Conservation (phyloP, 2,888 invertebrate species). For the Subacronicta megacephala region DNA sequence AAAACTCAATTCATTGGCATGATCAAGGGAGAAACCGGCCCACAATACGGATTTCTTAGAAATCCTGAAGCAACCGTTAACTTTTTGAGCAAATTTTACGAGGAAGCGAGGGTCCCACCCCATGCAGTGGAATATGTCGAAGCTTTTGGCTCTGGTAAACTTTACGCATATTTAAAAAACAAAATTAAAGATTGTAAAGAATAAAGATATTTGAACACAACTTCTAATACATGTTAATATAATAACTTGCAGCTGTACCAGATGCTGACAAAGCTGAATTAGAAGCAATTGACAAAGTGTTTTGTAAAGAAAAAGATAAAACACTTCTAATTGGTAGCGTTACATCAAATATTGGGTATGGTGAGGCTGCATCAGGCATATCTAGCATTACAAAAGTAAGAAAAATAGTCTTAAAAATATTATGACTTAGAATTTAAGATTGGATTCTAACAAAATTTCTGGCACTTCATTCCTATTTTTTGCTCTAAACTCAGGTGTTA, state of each 20-base stretch:
- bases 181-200: no score
- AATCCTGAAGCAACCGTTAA: slow-evolving; percentile 12
- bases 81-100: slow-evolving; percentile 85
- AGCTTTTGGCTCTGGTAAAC: slow-evolving; percentile 93
- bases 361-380: slow-evolving; percentile 83
- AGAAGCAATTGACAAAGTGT: slow-evolving; percentile 90
- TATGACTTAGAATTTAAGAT: no score
- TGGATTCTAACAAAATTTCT: no score
- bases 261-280: slow-evolving; percentile 91
- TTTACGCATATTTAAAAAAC: background rate
- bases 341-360: slow-evolving; percentile 84
- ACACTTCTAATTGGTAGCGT: slow-evolving; percentile 90
- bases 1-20: slow-evolving; percentile 90
- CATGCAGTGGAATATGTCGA: slow-evolving; percentile 93
- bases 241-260: slow-evolving; percentile 73
- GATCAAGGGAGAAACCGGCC: slow-evolving; percentile 85
- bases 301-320: slow-evolving; percentile 86
- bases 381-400: slow-evolving; percentile 89
- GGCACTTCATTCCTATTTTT: no score
- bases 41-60: slow-evolving; percentile 57
- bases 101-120: slow-evolving; percentile 91
- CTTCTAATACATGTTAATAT: no score
- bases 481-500: slow-evolving; percentile 70
- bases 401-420: background rate
- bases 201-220: no score